Conservation (phyloP, 2,797 vertebrate genomes). For the Sternarchorhynchus goeldii region DNA sequence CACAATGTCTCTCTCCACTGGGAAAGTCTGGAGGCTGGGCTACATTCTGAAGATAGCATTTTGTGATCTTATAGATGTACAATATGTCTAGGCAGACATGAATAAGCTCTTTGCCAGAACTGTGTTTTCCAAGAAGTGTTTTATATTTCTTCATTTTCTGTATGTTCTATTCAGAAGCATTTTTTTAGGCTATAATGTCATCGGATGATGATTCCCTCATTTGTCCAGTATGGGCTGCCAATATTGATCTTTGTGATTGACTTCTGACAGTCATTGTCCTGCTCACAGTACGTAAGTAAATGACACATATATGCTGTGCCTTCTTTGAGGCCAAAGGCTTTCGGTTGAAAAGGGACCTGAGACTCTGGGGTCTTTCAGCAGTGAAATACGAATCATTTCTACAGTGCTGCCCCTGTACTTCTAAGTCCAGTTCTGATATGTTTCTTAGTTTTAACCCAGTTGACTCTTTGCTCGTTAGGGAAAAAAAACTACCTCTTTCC, state of each 20-base stretch:
- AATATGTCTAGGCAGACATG: background rate
- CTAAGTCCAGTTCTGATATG: slow-evolving; percentile 32
- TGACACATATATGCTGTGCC: slow-evolving; percentile 30
- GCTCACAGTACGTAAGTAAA: slow-evolving; percentile 41
- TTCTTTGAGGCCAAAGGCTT: slow-evolving; percentile 29
- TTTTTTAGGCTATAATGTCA: background rate
- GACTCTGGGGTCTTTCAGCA: background rate
- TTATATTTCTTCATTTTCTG: slow-evolving; percentile 4
- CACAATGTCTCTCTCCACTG: background rate
- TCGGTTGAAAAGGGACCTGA: slow-evolving; percentile 36
- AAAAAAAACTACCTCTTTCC: slow-evolving; percentile 1
- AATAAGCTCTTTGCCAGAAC: background rate
- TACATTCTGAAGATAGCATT: background rate
- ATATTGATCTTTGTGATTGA: slow-evolving; percentile 45
- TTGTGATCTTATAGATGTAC: background rate
- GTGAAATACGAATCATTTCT: slow-evolving; percentile 57
- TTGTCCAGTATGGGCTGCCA: slow-evolving; percentile 19
- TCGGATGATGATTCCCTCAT: slow-evolving; percentile 10
- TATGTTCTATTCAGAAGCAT: background rate
- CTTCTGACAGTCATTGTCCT: slow-evolving; percentile 37
- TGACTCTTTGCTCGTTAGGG: slow-evolving; percentile 19
- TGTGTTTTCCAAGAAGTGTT: slow-evolving; percentile 1
- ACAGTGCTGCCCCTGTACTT: slow-evolving; percentile 28
- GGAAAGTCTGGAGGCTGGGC: background rate
- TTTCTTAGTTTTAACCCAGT: slow-evolving; percentile 21